Conservation (phyloP, 2,113 vertebrate species). For the Serranochromis macrocephalus region DNA sequence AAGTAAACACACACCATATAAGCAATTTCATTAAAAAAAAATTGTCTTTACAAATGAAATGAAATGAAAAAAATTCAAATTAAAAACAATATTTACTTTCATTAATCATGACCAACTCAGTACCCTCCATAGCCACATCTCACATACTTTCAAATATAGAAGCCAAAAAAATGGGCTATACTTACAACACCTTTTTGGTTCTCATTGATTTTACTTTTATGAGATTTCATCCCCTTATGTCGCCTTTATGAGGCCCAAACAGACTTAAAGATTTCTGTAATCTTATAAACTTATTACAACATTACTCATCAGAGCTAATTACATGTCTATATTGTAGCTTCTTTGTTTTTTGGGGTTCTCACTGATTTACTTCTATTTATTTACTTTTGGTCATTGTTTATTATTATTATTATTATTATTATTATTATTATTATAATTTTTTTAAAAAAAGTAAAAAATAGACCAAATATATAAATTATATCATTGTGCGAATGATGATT, state of each 20-base stretch:
- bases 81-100: background rate
- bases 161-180: background rate
- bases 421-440: background rate
- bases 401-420: background rate
- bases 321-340: background rate
- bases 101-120: background rate
- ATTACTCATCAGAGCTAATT: background rate
- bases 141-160: background rate
- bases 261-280: background rate
- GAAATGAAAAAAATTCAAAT: background rate
- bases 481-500: background rate
- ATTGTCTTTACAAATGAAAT: background rate
- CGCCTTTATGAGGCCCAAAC: rapidly evolving
- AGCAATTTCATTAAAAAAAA: background rate
- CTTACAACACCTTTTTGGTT: background rate
- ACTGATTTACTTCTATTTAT: background rate
- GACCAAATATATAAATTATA: rapidly evolving
- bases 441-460: background rate
- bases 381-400: background rate
- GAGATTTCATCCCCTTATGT: rapidly evolving
- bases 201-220: background rate
- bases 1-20: background rate
- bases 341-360: background rate
- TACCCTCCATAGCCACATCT: background rate
- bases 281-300: background rate